Evolutionary conservation across 2,888 invertebrate genomes (phyloP), one percentile per base, ranked within the genome.

Genomic region (Lithosia quadra): DNA sequence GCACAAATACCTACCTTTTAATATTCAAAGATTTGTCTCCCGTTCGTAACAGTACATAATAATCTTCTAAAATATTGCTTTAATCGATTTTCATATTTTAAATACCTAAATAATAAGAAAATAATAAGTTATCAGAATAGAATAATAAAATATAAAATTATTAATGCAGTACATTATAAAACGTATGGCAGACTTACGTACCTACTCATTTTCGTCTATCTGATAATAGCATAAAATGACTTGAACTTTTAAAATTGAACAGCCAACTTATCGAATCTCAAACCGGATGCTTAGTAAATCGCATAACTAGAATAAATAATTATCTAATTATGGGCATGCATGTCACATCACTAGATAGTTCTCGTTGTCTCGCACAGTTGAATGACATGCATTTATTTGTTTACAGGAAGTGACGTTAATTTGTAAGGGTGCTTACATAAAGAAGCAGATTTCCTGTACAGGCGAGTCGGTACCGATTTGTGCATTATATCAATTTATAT

Each of bases 391-490:
- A 79, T 77, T 72, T 68, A 61, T 71, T 55, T 80, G 71, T 75
- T 81, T 77, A 81, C 80, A 81, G 79, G 82, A 80, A 77, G 61
- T 80, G 75, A 79, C 75, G 69, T 79, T 64, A 15, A 70, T 67
- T 69, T 73, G 64, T 67, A 56, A n/a, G n/a, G n/a, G n/a, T n/a
- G n/a, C n/a, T n/a, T n/a, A n/a, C n/a, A n/a, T n/a, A n/a, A n/a
- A n/a, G n/a, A n/a, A n/a, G n/a, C n/a, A n/a, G n/a, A n/a, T n/a
- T n/a, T n/a, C n/a, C n/a, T n/a, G n/a, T n/a, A n/a, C n/a, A n/a
- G n/a, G n/a, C n/a, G n/a, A n/a, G n/a, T n/a, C n/a, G n/a, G n/a
- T n/a, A n/a, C n/a, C n/a, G n/a, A n/a, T n/a, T n/a, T n/a, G n/a
- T n/a, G n/a, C n/a, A n/a, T n/a, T n/a, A n/a, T n/a, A n/a, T n/a